Evolutionary conservation across 2,888 invertebrate species (phyloP), one percentile per base, ranked within the genome.

Genomic region (Agriotes lineatus): DNA sequence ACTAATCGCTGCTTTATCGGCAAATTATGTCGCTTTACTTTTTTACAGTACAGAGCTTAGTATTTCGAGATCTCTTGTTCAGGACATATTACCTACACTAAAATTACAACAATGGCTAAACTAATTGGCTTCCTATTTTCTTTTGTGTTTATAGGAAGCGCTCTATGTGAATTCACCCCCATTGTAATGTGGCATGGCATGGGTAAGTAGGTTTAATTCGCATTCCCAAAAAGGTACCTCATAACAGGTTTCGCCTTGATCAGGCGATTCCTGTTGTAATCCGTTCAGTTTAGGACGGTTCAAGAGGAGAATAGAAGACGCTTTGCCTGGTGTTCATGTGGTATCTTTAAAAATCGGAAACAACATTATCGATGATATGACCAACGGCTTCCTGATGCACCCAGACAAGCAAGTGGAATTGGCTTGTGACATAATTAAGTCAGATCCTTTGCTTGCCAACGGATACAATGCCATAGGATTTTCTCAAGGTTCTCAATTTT

Each of bases 391-490:
- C 80, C 93, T 96, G 71, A 89, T 91, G 86, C 91, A 93, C 82
- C 91, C 92, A 0, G 91, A 95, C 77, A 87, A 90, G 16, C 96
- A 95, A 85, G 85, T 94, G 20, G 85, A 89, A 10, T 86, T 89
- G 80, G 98, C 90, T 0, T 99, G 99, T 82, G 79, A 91, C 0
- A 86, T 88, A 69, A 81, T 99, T 1, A 82, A 86, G 0, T 82
- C 86, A 0, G 94, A 97, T 82, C 82, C 89, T 0, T 85, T 88
- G 1, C 86, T 99, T 39, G 81, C 85, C 63, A 81, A 89, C 75
- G 99, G 99, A 2, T 99, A 95, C 82, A 93, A 99, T 85, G 96
- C 96, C 0, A 90, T 99, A 72, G 99, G 99, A n/a, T 97, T 99
- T 82, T 98, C 98, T 0, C 99, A 99, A 86, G 99, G 99, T 60